phyloP scores from a whole-genome alignment of 2,888 invertebrate genomes.

The Drosophila tanythrix region DNA sequence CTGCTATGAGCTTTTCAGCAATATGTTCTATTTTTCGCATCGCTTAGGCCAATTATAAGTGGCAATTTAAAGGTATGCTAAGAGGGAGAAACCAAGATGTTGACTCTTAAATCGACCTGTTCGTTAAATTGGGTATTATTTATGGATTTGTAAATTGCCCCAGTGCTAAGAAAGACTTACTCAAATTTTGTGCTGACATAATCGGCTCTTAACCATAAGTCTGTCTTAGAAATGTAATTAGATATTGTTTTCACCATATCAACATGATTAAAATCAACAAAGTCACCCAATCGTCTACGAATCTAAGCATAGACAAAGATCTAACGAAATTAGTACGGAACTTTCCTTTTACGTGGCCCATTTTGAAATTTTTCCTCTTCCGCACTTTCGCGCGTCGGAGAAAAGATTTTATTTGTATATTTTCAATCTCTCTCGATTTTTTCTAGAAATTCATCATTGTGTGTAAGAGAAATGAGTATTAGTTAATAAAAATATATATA shows the following conservation, averaged over 20 bases:
- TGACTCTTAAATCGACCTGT: conserved; percentile 15
- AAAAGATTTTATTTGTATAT: neutral
- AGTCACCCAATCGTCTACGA: neutral
- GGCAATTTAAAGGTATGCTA: conserved; percentile 50
- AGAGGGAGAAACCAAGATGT: conserved; percentile 1
- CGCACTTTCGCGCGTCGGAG: neutral
- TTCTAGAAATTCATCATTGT: neutral
- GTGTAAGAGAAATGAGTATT: neutral
- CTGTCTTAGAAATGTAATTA: neutral
- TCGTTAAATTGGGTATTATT: conserved; percentile 27
- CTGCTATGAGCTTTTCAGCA: conserved; percentile 72
- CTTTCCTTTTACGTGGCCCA: neutral
- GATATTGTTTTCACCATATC: neutral
- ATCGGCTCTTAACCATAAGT: neutral
- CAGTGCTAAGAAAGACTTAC: neutral
- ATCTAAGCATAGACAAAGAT: neutral
- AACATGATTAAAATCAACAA: neutral
- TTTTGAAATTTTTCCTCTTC: neutral
- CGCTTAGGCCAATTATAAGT: conserved; percentile 48
- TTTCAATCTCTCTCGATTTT: neutral
- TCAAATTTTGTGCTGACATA: neutral
- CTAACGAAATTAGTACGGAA: neutral
- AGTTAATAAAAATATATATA: neutral
- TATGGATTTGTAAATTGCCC: conserved; percentile 7
- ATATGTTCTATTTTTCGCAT: conserved; percentile 74